These are phyloP conservation scores for Xiphorhynchus elegans DNA, from an alignment of 2,113 vertebrate species.

Conservation along the genomic window DNA sequence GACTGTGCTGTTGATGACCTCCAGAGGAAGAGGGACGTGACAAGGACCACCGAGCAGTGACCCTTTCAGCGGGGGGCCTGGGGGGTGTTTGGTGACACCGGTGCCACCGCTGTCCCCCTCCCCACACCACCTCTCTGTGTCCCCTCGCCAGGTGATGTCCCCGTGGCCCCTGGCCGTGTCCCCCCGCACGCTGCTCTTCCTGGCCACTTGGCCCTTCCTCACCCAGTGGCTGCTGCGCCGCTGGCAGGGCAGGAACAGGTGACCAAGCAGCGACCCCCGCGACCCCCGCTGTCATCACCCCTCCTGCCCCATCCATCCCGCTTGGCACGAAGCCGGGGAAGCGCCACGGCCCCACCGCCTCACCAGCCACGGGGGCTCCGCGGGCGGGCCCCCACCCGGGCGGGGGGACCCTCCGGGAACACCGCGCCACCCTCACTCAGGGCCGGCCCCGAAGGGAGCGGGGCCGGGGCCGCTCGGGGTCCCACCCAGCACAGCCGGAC, in stretches of 20 bases:
- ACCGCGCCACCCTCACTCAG: background rate
- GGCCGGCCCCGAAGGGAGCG: background rate
- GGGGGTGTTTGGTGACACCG: fast-evolving
- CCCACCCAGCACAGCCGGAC: background rate
- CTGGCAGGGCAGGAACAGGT: constrained; percentile 74
- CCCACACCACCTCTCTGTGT: fast-evolving
- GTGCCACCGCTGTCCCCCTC: background rate
- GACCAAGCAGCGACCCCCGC: constrained; percentile 49
- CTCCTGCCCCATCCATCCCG: background rate
- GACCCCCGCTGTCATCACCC: background rate
- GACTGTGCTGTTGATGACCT: fast-evolving
- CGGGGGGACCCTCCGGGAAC: background rate
- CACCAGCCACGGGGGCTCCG: background rate
- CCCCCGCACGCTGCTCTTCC: constrained; percentile 79
- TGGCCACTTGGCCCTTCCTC: constrained; percentile 92
- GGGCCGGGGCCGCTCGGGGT: background rate
- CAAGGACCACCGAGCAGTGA: background rate
- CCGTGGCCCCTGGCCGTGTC: constrained; percentile 56
- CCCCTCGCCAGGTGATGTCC: background rate
- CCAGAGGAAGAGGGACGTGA: fast-evolving
- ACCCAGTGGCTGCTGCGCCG: constrained; percentile 84
- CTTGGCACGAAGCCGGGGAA: background rate
- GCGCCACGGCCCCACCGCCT: background rate
- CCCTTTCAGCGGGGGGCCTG: background rate
- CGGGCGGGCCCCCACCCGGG: background rate